phyloP scores from a whole-genome alignment of 2,888 invertebrate genomes.

The Xylocampa areola region DNA sequence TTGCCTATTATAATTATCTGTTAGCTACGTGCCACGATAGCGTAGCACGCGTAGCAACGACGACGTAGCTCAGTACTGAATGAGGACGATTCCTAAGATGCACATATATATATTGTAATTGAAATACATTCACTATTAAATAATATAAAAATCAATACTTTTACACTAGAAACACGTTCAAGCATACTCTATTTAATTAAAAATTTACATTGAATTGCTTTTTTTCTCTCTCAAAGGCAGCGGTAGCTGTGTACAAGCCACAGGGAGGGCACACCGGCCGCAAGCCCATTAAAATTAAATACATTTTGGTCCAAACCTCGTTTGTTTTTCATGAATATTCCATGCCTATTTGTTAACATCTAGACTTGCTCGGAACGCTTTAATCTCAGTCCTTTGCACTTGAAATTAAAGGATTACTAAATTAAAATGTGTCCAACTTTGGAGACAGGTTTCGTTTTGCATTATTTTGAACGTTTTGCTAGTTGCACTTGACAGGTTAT shows the following conservation, averaged over 20 bases:
- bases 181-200: neutral
- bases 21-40: neutral
- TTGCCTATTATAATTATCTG: too few species aligned
- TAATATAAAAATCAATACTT: too few species aligned
- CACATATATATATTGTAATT: too few species aligned
- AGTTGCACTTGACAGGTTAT: too few species aligned
- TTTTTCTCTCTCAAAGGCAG: conserved; percentile 12
- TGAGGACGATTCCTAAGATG: too few species aligned
- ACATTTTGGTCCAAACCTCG: conserved; percentile 41
- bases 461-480: neutral
- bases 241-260: neutral
- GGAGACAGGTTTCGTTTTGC: conserved; percentile 3
- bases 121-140: too few species aligned
- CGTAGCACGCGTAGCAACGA: neutral
- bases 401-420: conserved; percentile 23
- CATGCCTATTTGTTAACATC: conserved; percentile 62
- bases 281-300: conserved; percentile 51
- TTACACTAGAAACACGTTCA: too few species aligned
- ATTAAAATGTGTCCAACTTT: conserved; percentile 20
- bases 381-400: conserved; percentile 34
- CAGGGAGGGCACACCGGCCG: conserved; percentile 1
- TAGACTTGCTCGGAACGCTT: conserved; percentile 28
- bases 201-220: neutral
- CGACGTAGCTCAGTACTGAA: conserved; percentile 1
- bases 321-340: conserved; percentile 62